Base-by-base conservation (phyloP, 2,888 invertebrate genomes). In the Germaria angustata region DNA sequence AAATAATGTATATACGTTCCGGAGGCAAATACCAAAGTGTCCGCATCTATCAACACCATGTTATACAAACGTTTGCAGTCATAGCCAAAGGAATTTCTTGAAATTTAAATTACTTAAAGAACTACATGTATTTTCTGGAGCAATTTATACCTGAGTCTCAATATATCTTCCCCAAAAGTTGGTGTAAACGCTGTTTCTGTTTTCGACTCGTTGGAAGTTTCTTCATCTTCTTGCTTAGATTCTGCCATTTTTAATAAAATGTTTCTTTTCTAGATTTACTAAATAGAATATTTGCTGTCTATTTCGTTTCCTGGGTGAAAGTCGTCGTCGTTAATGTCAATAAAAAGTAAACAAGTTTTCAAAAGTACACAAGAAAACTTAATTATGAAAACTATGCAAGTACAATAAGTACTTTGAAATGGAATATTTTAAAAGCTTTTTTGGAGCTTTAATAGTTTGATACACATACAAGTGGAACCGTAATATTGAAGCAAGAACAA, bases 71-170 rank as follows among this genome's bases (percentile, higher is more conserved):
- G 95, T 85, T 93, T 94, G 88, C 96, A 96, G 89, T 97, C 95
- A 89, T 97, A 98, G 8, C 97, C 97, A 89, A 95, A 97, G 0
- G 97, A 97, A 91, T 96, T 93, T 88, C 97, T 97, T 84, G 49
- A 84, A 81, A 61, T 13, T 3, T 51, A 7, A 13, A 28, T 8
- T 8, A 36, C 1, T 36, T 0, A 57, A 15, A 63, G 34, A n/a
- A 41, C 13, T 13, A 15, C 24, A 34, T n/a, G 9, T 28, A 11
- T 13, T 15, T 24, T 13, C 28, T 20, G 2, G 3, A 17, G 5
- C 1, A 20, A 65, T 34, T 34, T 87, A 84, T 83, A 90, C 89
- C 87, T 87, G 1, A 90, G 84, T 65, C 83, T 80, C 3, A 90
- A 69, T n/a, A 90, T 87, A 6, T 88, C 86, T 0, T 84, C 71